Evolutionary conservation across 2,113 vertebrate genomes (phyloP), one percentile per base, ranked within the genome.

Genomic region (Ammodytes marinus): DNA sequence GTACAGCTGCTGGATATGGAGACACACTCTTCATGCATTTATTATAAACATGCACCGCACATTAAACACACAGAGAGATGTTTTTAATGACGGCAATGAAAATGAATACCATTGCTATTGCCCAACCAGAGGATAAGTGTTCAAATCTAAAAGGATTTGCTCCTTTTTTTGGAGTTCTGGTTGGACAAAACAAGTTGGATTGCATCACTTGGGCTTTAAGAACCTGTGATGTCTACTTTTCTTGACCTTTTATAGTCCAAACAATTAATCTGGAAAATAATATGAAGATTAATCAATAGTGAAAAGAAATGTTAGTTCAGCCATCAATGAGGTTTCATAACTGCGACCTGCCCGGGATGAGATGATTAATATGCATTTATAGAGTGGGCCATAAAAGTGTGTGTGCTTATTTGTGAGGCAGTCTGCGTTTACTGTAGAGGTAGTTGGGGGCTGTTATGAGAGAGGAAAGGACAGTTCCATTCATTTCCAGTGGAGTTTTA

Each of bases 301-400:
- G 9, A 53, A 35, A 63, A 43, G 7, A 50, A 61, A 8, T 47
- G 53, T 71, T 15, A 55, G 40, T 14, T n/a, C 64, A 52, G 65
- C 37, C 39, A 52, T 17, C 8, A 60, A 69, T 45, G 50, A 66
- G 12, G 52, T 35, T 17, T 59, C 61, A 80, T 55, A 42, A 55
- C 50, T 15, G 55, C 14, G 57, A 53, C 67, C 50, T 55, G 60
- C 67, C 77, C 53, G 39, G 68, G 69, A 86, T 14, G n/a, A 49
- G 14, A 40, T 61, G 42, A 87, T 74, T 74, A 55, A 78, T 69
- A 80, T 74, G 59, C 66, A 83, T 78, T 70, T 85, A 10, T 17
- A 78, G 57, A 65, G 69, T 65, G 65, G 63, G 54, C 15, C 11
- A 74, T 78, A 85, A 74, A 50, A 80, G 27, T 46, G 43, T 12